phyloP scores from a whole-genome alignment of 1,140 invertebrate species.

The Odontomachus brunneus region DNA sequence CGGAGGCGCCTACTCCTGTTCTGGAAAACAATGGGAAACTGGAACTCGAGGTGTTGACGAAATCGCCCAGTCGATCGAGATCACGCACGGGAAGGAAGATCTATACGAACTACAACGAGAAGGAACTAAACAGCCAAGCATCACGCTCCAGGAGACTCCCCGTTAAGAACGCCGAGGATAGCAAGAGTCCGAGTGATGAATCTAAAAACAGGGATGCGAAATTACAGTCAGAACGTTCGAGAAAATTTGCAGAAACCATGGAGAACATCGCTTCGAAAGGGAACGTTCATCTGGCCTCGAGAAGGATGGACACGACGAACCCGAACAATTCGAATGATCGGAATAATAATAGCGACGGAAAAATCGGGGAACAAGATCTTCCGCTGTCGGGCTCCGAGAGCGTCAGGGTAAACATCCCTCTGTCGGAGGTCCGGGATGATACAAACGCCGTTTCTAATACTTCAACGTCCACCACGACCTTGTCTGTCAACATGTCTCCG shows the following conservation, averaged over 20 bases:
- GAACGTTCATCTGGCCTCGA: neutral
- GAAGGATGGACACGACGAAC: slow-evolving; percentile 19
- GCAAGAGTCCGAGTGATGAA: neutral
- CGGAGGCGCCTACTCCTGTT: neutral
- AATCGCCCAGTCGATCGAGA: slow-evolving; percentile 61
- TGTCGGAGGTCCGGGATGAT: slow-evolving; percentile 64
- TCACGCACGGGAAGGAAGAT: slow-evolving; percentile 79
- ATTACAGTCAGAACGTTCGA: neutral
- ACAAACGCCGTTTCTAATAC: slow-evolving; percentile 28
- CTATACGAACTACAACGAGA: slow-evolving; percentile 65
- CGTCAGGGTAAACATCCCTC: slow-evolving; percentile 67
- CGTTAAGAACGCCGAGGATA: slow-evolving; percentile 30
- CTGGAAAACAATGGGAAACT: slow-evolving; percentile 2
- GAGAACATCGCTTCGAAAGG: slow-evolving; percentile 11
- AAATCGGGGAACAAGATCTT: slow-evolving; percentile 50
- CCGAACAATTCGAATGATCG: slow-evolving; percentile 41
- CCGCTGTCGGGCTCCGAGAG: slow-evolving; percentile 69
- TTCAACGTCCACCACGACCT: neutral
- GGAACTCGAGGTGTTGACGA: slow-evolving; percentile 63
- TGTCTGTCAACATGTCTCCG: neutral
- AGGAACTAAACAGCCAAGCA: slow-evolving; percentile 69
- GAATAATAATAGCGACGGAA: neutral
- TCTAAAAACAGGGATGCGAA: neutral
- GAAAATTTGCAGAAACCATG: neutral
- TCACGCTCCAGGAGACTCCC: slow-evolving; percentile 43